Evolutionary conservation across 2,888 invertebrate species (phyloP).

Genomic region (Sicus ferrugineus): DNA sequence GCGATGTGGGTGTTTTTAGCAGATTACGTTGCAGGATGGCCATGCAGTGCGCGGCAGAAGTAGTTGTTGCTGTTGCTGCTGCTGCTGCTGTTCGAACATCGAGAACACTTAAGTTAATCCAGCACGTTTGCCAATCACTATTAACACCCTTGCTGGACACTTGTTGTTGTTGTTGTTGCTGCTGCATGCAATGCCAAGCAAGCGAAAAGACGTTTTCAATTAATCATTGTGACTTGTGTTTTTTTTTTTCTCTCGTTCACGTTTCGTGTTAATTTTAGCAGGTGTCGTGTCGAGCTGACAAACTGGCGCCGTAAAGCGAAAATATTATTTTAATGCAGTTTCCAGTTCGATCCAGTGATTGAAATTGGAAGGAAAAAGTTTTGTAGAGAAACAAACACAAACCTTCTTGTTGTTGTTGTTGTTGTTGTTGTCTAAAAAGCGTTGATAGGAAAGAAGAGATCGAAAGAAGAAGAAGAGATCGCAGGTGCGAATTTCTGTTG

Average conservation of each 20-base stretch:
- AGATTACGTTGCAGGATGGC: slow-evolving; percentile 14
- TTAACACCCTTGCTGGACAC: slow-evolving; percentile 1
- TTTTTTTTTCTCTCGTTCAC: not conserved
- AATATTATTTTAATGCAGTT: not conserved
- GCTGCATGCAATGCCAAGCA: not conserved
- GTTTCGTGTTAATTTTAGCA: slow-evolving; percentile 6
- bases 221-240: slow-evolving; percentile 19
- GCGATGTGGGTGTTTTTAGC: slow-evolving; percentile 15
- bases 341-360: not conserved
- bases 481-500: no score
- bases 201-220: slow-evolving; percentile 1
- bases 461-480: not conserved
- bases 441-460: not conserved
- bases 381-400: not conserved
- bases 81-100: not conserved
- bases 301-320: not conserved
- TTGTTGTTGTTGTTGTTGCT: slow-evolving; percentile 7
- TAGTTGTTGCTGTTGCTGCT: not conserved
- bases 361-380: not conserved
- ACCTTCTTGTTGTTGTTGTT: not conserved
- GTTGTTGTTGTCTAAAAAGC: not conserved
- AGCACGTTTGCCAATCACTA: slow-evolving; percentile 2
- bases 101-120: not conserved
- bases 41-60: not conserved
- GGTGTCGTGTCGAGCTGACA: not conserved